A percentile compares a stretch with the other conserved stretches of the same genome.
phyloP scores from a whole-genome alignment of 1,140 invertebrate genomes.

The Drosophila arizonae region DNA sequence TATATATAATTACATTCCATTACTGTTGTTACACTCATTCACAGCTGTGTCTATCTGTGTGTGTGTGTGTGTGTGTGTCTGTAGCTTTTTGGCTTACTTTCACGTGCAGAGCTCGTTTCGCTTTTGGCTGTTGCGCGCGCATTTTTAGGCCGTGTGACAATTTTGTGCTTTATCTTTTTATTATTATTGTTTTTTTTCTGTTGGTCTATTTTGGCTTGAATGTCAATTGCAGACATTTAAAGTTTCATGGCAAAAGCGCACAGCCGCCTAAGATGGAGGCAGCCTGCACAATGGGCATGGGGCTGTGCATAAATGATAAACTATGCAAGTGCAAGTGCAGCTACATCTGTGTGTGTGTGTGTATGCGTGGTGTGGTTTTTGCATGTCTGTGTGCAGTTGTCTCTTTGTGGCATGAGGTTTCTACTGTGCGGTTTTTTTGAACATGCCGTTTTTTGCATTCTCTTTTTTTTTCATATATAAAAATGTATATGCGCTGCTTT shows the following conservation, averaged over 20 bases:
- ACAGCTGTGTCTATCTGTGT: slow-evolving; percentile 24
- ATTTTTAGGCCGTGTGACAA: slow-evolving; percentile 75
- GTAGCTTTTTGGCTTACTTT: slow-evolving; percentile 63
- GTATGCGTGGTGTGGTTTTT: slow-evolving; percentile 21
- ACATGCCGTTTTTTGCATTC: neutral
- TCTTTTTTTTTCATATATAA: slow-evolving; percentile 27
- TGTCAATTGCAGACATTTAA: slow-evolving; percentile 81
- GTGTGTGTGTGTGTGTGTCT: slow-evolving; percentile 45
- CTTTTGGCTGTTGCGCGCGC: slow-evolving; percentile 72
- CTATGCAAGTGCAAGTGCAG: slow-evolving; percentile 57
- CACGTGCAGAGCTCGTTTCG: slow-evolving; percentile 56
- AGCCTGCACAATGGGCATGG: neutral
- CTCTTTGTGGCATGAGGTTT: slow-evolving; percentile 50
- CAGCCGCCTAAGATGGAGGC: slow-evolving; percentile 10
- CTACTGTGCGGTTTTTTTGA: slow-evolving; percentile 51
- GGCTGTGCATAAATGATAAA: slow-evolving; percentile 63
- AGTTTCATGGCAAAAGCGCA: slow-evolving; percentile 49
- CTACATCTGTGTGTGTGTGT: slow-evolving; percentile 29
- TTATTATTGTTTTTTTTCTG: slow-evolving; percentile 17
- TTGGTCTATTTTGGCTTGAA: slow-evolving; percentile 57
- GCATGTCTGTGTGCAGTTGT: slow-evolving; percentile 33
- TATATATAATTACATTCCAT: slow-evolving; percentile 43
- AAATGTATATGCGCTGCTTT: neutral
- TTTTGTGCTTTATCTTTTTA: slow-evolving; percentile 30
- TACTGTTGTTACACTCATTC: slow-evolving; percentile 61